These are phyloP conservation scores for Indri indri DNA, from an alignment of 2,113 vertebrate genomes.

Conservation along the genomic window DNA sequence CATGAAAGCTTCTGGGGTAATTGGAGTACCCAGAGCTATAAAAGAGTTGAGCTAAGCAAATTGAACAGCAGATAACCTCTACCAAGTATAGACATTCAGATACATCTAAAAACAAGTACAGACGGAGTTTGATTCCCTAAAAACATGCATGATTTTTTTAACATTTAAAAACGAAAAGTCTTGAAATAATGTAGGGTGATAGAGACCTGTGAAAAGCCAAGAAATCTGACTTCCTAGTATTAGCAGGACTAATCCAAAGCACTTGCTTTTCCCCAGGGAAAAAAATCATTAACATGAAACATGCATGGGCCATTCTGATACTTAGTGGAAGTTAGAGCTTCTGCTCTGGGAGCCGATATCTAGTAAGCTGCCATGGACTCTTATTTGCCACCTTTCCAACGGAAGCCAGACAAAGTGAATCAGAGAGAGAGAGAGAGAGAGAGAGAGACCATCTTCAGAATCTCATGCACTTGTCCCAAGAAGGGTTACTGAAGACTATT, in stretches of 20 bases:
- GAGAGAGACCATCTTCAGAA: background rate
- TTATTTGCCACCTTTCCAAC: background rate
- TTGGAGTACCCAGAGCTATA: background rate
- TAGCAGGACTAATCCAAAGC: background rate
- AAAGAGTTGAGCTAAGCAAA: background rate
- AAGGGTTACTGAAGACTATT: background rate
- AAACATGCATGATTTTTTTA: background rate
- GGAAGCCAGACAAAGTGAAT: background rate
- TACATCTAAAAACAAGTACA: background rate
- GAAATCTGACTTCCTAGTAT: background rate
- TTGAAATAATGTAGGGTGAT: background rate
- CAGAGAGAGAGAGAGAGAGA: background rate
- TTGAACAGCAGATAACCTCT: constrained; percentile 18
- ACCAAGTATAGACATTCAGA: background rate
- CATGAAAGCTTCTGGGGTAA: background rate
- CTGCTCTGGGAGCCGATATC: background rate
- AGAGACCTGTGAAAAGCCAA: background rate
- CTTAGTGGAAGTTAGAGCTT: background rate
- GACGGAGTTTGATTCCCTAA: background rate
- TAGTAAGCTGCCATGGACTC: background rate
- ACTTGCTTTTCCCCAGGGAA: background rate
- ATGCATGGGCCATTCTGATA: background rate
- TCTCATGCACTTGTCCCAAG: background rate
- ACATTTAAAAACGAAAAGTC: background rate
- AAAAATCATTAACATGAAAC: background rate